These are phyloP conservation scores for Campylomormyrus numenius DNA, from an alignment of 2,113 vertebrate genomes.

Conservation along the genomic window DNA sequence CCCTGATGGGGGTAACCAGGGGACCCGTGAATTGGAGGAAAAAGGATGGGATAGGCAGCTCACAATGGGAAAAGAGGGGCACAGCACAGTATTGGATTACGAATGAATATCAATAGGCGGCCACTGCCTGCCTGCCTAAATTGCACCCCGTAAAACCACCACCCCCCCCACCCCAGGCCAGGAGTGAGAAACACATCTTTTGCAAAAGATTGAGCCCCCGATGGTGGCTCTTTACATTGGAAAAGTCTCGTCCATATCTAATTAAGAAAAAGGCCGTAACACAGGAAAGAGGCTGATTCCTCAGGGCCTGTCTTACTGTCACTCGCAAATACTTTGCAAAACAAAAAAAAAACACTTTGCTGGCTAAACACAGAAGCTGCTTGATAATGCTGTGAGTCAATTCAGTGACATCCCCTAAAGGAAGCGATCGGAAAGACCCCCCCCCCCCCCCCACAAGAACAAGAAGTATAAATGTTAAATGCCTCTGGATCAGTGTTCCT, in stretches of 20 bases:
- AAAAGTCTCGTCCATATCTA: neutral
- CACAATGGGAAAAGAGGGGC: slow-evolving; percentile 47
- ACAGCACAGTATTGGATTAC: slow-evolving; percentile 64
- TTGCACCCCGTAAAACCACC: slow-evolving; percentile 54
- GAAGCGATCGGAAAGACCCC: neutral
- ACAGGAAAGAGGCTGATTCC: neutral
- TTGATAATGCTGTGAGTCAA: neutral
- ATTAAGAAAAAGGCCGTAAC: neutral
- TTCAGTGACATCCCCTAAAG: neutral
- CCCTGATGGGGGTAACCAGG: slow-evolving; percentile 59
- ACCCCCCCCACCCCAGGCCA: slow-evolving; percentile 48
- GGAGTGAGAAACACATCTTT: slow-evolving; percentile 32
- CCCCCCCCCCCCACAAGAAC: neutral
- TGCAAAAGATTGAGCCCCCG: slow-evolving; percentile 35
- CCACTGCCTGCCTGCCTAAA: slow-evolving; percentile 52
- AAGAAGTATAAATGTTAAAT: neutral
- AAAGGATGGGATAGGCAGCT: slow-evolving; percentile 30
- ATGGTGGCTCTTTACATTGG: slow-evolving; percentile 22
- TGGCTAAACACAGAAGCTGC: neutral
- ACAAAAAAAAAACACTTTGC: neutral
- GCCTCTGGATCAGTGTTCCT: neutral
- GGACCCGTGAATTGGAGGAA: slow-evolving; percentile 55
- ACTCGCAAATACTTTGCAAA: neutral
- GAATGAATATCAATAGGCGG: slow-evolving; percentile 66
- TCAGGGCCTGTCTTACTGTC: neutral